These are phyloP conservation scores for Catajapyx aquilonaris DNA, from an alignment of 1,140 invertebrate genomes.

Conservation along the genomic window DNA sequence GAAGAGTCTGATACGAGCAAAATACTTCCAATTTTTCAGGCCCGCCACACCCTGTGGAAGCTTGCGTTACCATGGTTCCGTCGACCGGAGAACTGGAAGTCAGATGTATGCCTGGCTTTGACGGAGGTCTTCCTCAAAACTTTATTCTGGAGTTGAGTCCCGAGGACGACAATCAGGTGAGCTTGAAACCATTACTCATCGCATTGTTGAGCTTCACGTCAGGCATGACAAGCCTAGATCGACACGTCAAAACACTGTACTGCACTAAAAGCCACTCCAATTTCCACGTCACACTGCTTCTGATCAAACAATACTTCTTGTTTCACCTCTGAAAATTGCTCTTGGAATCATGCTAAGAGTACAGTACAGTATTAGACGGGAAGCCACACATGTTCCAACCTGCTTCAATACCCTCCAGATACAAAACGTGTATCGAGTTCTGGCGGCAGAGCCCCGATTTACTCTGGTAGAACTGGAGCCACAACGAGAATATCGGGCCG, in stretches of 20 bases:
- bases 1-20: too few species aligned
- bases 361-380: background rate
- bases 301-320: background rate
- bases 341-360: background rate
- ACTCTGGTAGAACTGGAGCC: conserved; percentile 50
- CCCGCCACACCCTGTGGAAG: background rate
- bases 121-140: conserved; percentile 56
- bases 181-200: too few species aligned
- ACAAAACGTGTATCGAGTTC: background rate
- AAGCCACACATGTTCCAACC: too few species aligned
- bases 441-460: conserved; percentile 20
- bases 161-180: background rate
- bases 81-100: conserved; percentile 15
- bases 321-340: background rate
- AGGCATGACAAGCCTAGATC: too few species aligned
- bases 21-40: too few species aligned
- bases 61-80: background rate
- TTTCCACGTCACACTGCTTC: too few species aligned
- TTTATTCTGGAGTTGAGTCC: conserved; percentile 46
- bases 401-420: too few species aligned
- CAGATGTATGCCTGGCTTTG: conserved; percentile 59
- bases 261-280: too few species aligned
- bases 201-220: too few species aligned
- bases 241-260: too few species aligned
- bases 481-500: conserved; percentile 46